Evolutionary conservation across 2,113 vertebrate species (phyloP).

Genomic region (Hydrochoerus hydrochaeris): DNA sequence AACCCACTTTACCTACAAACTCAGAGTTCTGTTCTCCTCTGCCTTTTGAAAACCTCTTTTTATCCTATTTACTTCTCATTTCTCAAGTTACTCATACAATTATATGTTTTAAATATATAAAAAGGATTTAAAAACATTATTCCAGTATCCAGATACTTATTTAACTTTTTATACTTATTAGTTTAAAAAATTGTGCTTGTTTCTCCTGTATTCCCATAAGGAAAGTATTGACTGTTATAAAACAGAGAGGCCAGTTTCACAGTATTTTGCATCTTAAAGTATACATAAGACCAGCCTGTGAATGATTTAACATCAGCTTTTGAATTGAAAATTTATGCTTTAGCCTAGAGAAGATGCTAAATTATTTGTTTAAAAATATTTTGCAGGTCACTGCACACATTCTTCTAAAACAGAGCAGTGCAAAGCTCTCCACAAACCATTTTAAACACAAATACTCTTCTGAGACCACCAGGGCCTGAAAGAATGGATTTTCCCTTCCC

Average conservation of each 20-base stretch:
- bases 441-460: slow-evolving; percentile 50
- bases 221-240: neutral
- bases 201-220: neutral
- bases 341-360: slow-evolving; percentile 4
- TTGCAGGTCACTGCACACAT: neutral
- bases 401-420: slow-evolving; percentile 9
- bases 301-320: neutral
- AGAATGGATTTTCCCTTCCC: slow-evolving; percentile 61
- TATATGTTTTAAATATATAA: neutral
- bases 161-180: neutral
- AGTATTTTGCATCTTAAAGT: neutral
- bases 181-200: neutral
- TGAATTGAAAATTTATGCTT: slow-evolving; percentile 25
- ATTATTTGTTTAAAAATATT: slow-evolving; percentile 60
- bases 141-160: neutral
- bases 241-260: neutral
- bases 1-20: neutral
- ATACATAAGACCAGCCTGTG: neutral
- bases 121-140: neutral
- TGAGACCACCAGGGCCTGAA: slow-evolving; percentile 65
- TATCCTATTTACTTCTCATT: neutral
- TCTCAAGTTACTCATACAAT: neutral
- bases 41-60: neutral
- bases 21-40: neutral
- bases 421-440: slow-evolving; percentile 20